Base-by-base conservation (phyloP, 2,797 vertebrate species). In the Podarcis lilfordi region DNA sequence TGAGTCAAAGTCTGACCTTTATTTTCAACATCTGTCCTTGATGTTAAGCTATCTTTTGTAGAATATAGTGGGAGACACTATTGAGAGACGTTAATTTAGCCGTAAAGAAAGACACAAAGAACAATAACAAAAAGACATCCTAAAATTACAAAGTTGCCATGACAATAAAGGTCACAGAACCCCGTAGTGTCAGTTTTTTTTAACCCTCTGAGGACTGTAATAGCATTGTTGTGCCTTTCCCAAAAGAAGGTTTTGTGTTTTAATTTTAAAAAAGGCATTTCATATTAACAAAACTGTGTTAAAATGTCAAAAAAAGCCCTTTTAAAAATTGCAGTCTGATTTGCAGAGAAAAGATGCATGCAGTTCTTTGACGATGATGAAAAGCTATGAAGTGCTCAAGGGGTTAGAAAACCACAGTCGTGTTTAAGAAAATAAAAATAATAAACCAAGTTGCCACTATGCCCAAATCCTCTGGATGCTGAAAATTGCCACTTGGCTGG, bases 1-100 rank as follows among this genome's bases (percentile, higher is more conserved):
- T 98, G 98, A 98, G 98, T 98, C 98, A 97, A 98, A 98, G 98
- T 98, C 98, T 98, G 98, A 98, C 97, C 97, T 97, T 97, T 97
- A 97, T 98, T 98, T 98, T 98, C 97, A 97, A 98, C 98, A 98
- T 98, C 98, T 98, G 97, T 98, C 98, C 97, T 98, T 95, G 97
- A 96, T 96, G 97, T 97, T 96, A 96, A 96, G 95, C 97, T 97
- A 96, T 97, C 97, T 97, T 97, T 97, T 97, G 96, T 97, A 97
- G 96, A 97, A 96, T 97, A 96, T 94, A 95, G 97, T 96, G 96
- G 96, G 96, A 97, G 96, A 97, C 96, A 95, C 96, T 94, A 95
- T 96, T 96, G 96, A 95, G 96, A 97, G 97, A 97, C 96, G 92
- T 96, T 96, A 96, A 97, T 96, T 97, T 97, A 97, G 96, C 95